These are phyloP conservation scores for Eupristina koningsbergeri DNA, from an alignment of 1,140 invertebrate species.

Conservation along the genomic window DNA sequence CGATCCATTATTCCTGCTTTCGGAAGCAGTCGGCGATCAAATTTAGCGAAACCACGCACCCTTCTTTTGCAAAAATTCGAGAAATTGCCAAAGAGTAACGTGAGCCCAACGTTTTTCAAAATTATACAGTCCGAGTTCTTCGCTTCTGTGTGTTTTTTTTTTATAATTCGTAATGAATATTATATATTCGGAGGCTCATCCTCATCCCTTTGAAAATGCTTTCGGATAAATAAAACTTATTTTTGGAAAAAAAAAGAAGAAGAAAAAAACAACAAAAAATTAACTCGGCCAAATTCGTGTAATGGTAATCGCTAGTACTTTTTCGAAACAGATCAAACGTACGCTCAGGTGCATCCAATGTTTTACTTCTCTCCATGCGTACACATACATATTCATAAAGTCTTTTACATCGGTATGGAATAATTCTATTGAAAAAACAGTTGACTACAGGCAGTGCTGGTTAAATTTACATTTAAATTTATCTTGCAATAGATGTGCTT, in stretches of 20 bases:
- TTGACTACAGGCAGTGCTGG: neutral
- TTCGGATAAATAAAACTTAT: neutral
- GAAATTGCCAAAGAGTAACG: neutral
- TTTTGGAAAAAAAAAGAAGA: too few relatives aligned
- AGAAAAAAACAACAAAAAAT: neutral
- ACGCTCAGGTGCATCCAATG: neutral
- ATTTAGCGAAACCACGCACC: neutral
- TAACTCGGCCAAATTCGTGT: neutral
- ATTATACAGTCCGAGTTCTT: too few relatives aligned
- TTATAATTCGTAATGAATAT: neutral
- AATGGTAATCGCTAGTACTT: too few relatives aligned
- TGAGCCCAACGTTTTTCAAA: neutral
- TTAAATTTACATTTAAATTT: conserved; percentile 1
- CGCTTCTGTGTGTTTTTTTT: too few relatives aligned
- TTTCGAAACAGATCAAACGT: too few relatives aligned
- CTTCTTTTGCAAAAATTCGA: neutral
- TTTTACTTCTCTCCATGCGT: neutral
- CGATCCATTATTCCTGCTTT: neutral
- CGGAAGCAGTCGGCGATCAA: neutral
- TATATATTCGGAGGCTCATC: neutral
- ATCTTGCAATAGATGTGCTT: neutral
- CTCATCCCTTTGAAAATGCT: neutral
- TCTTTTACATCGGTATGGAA: neutral
- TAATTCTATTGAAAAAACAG: neutral
- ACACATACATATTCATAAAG: neutral